Base-by-base conservation (phyloP, 2,797 vertebrate species). In the Acomys russatus region DNA sequence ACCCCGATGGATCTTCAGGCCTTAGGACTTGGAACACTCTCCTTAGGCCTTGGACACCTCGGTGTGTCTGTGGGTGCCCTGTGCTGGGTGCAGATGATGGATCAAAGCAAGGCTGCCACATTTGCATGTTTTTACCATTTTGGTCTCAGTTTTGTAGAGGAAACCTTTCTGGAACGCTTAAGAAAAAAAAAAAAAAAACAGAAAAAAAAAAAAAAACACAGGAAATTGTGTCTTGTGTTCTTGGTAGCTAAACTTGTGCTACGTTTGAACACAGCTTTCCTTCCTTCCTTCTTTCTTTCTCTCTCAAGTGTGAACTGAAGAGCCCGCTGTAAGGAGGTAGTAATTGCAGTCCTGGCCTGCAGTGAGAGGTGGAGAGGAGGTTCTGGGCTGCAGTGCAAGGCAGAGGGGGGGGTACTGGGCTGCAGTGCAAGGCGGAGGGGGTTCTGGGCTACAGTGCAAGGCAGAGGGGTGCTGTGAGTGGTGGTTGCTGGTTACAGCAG, bases 151-250 rank as follows among this genome's bases (percentile, higher is more conserved):
- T 95, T 95, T 96, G 80, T 93, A 92, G 98, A 98, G 98, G 97
- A 98, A 98, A 98, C 98, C 98, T 97, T 94, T 97, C 93, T 96
- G 97, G 98, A 98, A 98, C 97, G 96, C 97, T 54, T 86, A 17
- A 17, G 91, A 96, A 96, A 97, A 97, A 97, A 83, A 79, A 82
- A 5, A 23, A 95, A 82, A 83, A 97, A 99, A 74, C n/a, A 71
- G 3, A 73, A 20, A 73, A 8, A 17, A 8, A 73, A 92, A 97
- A 88, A 96, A 98, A 98, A 97, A 97, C 98, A 99, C 98, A 99
- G 99, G 99, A 99, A 99, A 98, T 98, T 30, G 6, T 97, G 96
- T 97, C 97, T 98, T 96, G 97, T 88, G 2, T 92, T 93, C 94
- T 20, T 11, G 70, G 88, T 96, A 97, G 95, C 44, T 86, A 95